Evolutionary conservation across 2,888 invertebrate species (phyloP).

Genomic region (Ectemnius cavifrons): DNA sequence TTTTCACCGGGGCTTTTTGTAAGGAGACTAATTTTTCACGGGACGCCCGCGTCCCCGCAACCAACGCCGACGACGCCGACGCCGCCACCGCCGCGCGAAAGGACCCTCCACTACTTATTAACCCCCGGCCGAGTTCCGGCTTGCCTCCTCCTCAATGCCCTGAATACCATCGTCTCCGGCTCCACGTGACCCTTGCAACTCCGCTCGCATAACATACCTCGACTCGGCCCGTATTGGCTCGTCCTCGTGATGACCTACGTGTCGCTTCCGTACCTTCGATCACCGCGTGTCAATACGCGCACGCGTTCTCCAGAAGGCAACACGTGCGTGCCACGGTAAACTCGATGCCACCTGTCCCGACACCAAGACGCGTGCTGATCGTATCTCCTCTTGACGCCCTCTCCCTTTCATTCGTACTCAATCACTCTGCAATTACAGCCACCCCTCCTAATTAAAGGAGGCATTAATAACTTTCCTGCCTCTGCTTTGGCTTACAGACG

Average conservation of each 20-base stretch:
- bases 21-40: conserved; percentile 70
- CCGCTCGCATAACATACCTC: not conserved
- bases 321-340: conserved; percentile 52
- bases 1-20: conserved; percentile 65
- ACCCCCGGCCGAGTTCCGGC: conserved; percentile 47
- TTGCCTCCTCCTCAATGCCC: conserved; percentile 23
- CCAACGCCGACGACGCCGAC: conserved; percentile 25
- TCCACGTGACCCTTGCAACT: not conserved
- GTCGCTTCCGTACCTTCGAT: conserved; percentile 55
- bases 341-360: conserved; percentile 6
- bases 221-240: conserved; percentile 48
- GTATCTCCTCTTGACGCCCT: not conserved
- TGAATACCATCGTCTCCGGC: conserved; percentile 32
- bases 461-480: no score
- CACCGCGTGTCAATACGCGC: conserved; percentile 62
- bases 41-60: conserved; percentile 29
- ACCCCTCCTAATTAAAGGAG: not conserved
- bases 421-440: not conserved
- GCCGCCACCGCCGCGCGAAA: not conserved
- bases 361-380: conserved; percentile 31
- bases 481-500: not conserved
- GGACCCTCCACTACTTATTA: conserved; percentile 60
- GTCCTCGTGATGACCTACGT: conserved; percentile 50
- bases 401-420: not conserved
- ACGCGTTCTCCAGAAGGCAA: conserved; percentile 54